phyloP scores from a whole-genome alignment of 1,140 invertebrate species.

The Anagrus nilaparvatae region DNA sequence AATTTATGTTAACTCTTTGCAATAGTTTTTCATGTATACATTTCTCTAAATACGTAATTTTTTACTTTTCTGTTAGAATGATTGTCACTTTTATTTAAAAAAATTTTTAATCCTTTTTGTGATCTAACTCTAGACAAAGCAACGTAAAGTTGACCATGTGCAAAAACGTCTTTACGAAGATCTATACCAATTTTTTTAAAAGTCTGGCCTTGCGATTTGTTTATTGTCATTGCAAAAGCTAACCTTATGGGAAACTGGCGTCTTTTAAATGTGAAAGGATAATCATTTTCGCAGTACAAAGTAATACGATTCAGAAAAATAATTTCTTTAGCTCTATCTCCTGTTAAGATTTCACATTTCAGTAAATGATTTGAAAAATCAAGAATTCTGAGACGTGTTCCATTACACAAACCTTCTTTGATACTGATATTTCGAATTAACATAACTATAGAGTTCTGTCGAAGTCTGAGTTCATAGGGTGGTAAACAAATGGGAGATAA shows the following conservation, averaged over 20 bases:
- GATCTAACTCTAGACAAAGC: no score
- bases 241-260: background rate
- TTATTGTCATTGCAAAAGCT: slow-evolving; percentile 1
- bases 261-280: no score
- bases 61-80: no score
- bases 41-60: no score
- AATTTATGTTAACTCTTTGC: no score
- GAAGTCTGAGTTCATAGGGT: slow-evolving; percentile 17
- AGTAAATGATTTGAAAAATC: slow-evolving; percentile 16
- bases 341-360: slow-evolving; percentile 17
- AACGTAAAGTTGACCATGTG: no score
- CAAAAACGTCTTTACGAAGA: no score
- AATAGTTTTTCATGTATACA: no score
- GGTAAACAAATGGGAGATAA: slow-evolving; percentile 11
- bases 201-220: background rate
- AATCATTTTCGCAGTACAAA: slow-evolving; percentile 1
- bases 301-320: background rate
- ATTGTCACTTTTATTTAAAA: no score
- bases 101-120: no score
- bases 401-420: slow-evolving; percentile 16
- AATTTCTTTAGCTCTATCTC: background rate
- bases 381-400: slow-evolving; percentile 12
- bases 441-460: slow-evolving; percentile 16
- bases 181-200: no score
- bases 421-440: slow-evolving; percentile 15